Percentiles rank a stretch among this genome's conserved stretches.
Evolutionary conservation across 1,140 invertebrate species (phyloP).

Genomic region (Limonius californicus): DNA sequence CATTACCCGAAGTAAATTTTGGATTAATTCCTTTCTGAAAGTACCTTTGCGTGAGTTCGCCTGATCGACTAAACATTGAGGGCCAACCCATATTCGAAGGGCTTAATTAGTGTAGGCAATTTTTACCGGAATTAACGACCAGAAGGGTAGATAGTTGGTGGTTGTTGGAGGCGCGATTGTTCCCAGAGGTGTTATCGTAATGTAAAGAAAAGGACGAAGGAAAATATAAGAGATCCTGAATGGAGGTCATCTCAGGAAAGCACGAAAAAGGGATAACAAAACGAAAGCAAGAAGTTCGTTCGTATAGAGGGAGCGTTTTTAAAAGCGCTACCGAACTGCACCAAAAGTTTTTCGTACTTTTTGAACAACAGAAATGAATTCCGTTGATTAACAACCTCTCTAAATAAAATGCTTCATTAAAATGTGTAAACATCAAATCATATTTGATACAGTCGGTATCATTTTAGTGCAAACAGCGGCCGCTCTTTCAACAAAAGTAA

Average conservation of each 20-base stretch:
- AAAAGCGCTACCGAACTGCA: not conserved
- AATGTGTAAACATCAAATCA: not conserved
- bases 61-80: too few species aligned
- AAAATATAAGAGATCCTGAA: conserved; percentile 21
- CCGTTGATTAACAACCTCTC: not conserved
- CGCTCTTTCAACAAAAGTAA: not conserved
- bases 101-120: conserved; percentile 5
- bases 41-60: too few species aligned
- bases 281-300: not conserved
- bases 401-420: not conserved
- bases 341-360: too few species aligned
- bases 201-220: conserved; percentile 23
- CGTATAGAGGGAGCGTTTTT: not conserved
- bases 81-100: not conserved
- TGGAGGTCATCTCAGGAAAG: not conserved
- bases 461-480: not conserved
- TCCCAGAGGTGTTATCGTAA: conserved; percentile 31
- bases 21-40: too few species aligned
- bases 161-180: conserved; percentile 22
- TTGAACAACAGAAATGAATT: not conserved
- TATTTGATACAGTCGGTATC: not conserved
- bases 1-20: too few species aligned
- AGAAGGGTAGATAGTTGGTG: conserved; percentile 20
- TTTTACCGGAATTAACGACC: conserved; percentile 24
- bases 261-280: conserved; percentile 1